phyloP scores from a whole-genome alignment of 2,797 vertebrate genomes.

The Gadopsis bispinosus region DNA sequence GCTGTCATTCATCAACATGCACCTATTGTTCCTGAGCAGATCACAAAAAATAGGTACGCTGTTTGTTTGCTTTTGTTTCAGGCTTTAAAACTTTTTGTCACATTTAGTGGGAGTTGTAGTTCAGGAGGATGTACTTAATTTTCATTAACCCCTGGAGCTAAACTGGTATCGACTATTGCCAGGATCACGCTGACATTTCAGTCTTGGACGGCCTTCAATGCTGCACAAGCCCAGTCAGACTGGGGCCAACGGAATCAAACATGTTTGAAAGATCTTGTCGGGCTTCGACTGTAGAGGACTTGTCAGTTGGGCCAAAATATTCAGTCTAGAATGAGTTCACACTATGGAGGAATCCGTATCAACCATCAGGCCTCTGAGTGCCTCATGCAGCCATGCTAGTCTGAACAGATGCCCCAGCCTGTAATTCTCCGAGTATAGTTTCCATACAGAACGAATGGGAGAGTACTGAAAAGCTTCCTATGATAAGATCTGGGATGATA shows the following conservation, averaged over 20 bases:
- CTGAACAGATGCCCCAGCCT: conserved; percentile 39
- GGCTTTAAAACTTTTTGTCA: not conserved
- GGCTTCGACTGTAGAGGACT: conserved; percentile 20
- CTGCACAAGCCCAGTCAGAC: conserved; percentile 40
- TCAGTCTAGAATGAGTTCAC: conserved; percentile 4
- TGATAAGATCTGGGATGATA: not conserved
- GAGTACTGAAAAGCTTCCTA: conserved; percentile 12
- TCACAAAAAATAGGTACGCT: not conserved
- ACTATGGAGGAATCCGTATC: conserved; percentile 26
- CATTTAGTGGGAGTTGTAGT: not conserved
- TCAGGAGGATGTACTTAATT: conserved; percentile 6
- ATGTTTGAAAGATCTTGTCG: conserved; percentile 33
- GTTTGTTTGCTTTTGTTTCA: not conserved
- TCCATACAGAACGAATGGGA: conserved; percentile 19
- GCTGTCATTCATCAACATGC: not conserved
- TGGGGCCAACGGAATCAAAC: conserved; percentile 47
- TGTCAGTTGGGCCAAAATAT: conserved; percentile 26
- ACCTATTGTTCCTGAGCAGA: not conserved
- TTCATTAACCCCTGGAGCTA: conserved; percentile 25
- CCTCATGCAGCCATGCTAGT: conserved; percentile 18
- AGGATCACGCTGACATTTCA: conserved; percentile 23
- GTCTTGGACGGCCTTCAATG: not conserved
- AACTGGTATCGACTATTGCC: conserved; percentile 3
- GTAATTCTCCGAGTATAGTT: conserved; percentile 5
- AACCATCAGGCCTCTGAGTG: conserved; percentile 9